Conservation (phyloP, 1,140 invertebrate species). For the Camponotus pennsylvanicus region DNA sequence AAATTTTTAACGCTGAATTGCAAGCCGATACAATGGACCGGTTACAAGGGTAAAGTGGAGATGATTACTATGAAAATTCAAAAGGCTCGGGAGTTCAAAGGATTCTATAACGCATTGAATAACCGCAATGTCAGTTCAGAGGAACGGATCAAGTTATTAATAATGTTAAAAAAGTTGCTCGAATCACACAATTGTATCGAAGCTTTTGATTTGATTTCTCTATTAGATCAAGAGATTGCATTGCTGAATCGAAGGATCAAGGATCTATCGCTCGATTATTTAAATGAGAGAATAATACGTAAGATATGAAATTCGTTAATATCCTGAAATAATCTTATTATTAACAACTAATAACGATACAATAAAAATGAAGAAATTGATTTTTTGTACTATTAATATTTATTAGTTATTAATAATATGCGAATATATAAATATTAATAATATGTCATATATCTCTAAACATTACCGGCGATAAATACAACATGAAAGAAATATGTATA, state of each 20-base stretch:
- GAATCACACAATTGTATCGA: slow-evolving; percentile 86
- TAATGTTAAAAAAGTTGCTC: slow-evolving; percentile 87
- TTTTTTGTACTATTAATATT: background rate
- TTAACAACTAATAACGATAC: background rate
- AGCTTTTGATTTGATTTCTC: slow-evolving; percentile 86
- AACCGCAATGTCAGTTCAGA: slow-evolving; percentile 84
- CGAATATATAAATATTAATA: background rate
- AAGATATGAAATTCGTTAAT: slow-evolving; percentile 54
- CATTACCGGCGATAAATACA: background rate
- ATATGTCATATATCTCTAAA: background rate
- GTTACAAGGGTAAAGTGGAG: slow-evolving; percentile 87
- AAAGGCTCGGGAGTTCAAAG: slow-evolving; percentile 88
- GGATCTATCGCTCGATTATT: slow-evolving; percentile 85
- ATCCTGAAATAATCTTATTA: background rate
- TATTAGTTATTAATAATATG: slow-evolving; percentile 21
- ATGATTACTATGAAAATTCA: slow-evolving; percentile 90
- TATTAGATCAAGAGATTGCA: slow-evolving; percentile 89
- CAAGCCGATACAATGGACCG: slow-evolving; percentile 88
- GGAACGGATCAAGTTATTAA: slow-evolving; percentile 87
- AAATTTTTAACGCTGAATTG: slow-evolving; percentile 88
- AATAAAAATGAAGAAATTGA: background rate
- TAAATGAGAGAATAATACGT: slow-evolving; percentile 87
- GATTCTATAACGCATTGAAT: slow-evolving; percentile 87
- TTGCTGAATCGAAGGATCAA: slow-evolving; percentile 86
- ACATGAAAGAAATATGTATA: background rate